phyloP scores from a whole-genome alignment of 2,888 invertebrate species.

The Synergus umbraculus region DNA sequence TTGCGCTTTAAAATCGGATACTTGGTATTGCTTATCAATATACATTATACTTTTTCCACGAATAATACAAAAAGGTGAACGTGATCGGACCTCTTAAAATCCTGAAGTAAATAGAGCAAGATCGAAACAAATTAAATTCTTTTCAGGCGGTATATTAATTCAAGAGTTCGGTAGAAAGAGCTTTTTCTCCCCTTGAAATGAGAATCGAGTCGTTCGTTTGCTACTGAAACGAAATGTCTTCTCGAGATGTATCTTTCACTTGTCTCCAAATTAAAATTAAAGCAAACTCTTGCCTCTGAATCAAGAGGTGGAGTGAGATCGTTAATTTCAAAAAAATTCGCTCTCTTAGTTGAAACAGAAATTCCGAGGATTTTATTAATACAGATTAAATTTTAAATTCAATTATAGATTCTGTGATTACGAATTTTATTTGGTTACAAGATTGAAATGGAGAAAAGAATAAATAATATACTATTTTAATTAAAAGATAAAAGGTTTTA shows the following conservation, averaged over 20 bases:
- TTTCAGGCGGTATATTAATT: not conserved
- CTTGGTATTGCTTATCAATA: not conserved
- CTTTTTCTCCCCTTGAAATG: not conserved
- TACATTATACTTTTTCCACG: no score
- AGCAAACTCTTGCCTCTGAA: not conserved
- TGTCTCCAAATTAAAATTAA: slow-evolving; percentile 5
- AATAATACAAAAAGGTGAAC: no score
- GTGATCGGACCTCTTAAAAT: not conserved
- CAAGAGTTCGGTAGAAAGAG: not conserved
- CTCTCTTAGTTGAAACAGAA: not conserved
- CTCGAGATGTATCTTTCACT: not conserved
- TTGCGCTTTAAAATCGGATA: not conserved
- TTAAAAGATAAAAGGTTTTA: no score
- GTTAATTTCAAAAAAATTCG: not conserved
- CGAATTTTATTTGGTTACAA: not conserved
- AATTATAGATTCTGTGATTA: not conserved
- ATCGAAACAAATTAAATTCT: no score
- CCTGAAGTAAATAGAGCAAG: not conserved
- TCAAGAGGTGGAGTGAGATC: not conserved
- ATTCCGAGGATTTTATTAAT: not conserved
- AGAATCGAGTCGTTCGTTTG: not conserved
- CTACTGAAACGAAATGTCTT: not conserved
- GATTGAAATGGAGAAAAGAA: no score
- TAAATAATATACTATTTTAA: no score
- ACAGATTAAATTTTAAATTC: not conserved